phyloP scores from a whole-genome alignment of 2,113 vertebrate genomes.

The Stegostoma tigrinum region DNA sequence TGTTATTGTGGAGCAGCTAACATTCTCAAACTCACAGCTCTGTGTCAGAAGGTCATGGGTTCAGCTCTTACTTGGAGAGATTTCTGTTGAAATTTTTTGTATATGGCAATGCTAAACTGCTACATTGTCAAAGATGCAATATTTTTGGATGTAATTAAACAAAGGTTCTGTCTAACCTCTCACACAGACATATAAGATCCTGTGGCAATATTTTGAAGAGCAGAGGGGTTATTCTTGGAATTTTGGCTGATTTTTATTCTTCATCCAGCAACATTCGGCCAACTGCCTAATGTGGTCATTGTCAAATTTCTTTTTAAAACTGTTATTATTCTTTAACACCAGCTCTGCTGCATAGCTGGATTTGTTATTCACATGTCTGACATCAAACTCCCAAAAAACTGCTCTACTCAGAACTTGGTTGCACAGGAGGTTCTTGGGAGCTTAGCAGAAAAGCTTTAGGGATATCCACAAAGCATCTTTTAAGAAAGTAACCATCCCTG shows the following conservation, averaged over 20 bases:
- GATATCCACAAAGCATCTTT: no score
- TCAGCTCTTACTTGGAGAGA: not conserved
- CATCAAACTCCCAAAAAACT: not conserved
- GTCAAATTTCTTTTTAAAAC: not conserved
- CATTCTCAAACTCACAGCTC: not conserved
- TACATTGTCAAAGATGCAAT: not conserved
- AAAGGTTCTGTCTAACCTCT: not conserved
- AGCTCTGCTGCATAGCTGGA: no score
- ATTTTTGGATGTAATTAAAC: not conserved
- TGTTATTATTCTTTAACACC: no score
- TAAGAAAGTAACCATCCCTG: no score
- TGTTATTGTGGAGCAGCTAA: no score
- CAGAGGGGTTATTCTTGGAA: no score
- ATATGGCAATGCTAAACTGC: not conserved
- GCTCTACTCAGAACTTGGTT: not conserved
- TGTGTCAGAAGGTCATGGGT: not conserved
- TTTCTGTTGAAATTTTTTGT: not conserved
- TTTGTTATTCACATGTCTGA: not conserved
- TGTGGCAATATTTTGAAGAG: not conserved
- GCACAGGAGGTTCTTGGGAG: no score
- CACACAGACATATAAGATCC: not conserved
- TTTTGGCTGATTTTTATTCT: not conserved
- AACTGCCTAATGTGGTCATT: not conserved
- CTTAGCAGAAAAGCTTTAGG: no score
- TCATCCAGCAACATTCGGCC: not conserved